phyloP scores from a whole-genome alignment of 2,888 invertebrate species.

The Pyrrhosoma nymphula region DNA sequence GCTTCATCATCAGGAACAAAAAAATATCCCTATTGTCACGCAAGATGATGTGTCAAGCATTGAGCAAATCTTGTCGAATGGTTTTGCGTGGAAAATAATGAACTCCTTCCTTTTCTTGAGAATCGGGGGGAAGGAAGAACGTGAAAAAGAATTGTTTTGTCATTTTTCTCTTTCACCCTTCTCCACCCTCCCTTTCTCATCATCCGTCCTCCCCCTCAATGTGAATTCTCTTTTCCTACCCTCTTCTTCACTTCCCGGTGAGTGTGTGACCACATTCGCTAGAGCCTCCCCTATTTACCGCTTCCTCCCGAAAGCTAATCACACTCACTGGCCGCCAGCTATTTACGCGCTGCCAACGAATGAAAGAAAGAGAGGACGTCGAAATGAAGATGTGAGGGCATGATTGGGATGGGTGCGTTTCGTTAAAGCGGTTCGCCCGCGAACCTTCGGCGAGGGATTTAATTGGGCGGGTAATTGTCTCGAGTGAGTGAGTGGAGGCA shows the following conservation, averaged over 20 bases:
- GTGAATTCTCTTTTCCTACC: neutral
- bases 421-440: neutral
- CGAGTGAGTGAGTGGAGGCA: neutral
- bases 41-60: too few relatives aligned
- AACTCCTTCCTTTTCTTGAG: neutral
- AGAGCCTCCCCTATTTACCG: neutral
- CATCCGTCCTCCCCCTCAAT: neutral
- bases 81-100: neutral
- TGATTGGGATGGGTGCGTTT: too few relatives aligned
- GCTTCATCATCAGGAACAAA: too few relatives aligned
- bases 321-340: neutral
- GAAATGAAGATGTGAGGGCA: neutral
- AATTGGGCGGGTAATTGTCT: constrained; percentile 1
- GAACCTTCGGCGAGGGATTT: constrained; percentile 8
- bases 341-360: neutral
- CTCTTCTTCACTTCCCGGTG: too few relatives aligned
- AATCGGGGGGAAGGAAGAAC: neutral
- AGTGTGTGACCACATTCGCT: neutral
- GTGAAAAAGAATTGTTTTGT: neutral
- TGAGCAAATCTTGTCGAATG: too few relatives aligned
- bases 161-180: neutral
- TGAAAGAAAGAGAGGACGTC: neutral
- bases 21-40: too few relatives aligned
- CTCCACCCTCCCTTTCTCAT: neutral
- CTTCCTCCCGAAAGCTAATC: neutral